phyloP scores from a whole-genome alignment of 2,797 vertebrate genomes.

The Bradypodion pumilum region DNA sequence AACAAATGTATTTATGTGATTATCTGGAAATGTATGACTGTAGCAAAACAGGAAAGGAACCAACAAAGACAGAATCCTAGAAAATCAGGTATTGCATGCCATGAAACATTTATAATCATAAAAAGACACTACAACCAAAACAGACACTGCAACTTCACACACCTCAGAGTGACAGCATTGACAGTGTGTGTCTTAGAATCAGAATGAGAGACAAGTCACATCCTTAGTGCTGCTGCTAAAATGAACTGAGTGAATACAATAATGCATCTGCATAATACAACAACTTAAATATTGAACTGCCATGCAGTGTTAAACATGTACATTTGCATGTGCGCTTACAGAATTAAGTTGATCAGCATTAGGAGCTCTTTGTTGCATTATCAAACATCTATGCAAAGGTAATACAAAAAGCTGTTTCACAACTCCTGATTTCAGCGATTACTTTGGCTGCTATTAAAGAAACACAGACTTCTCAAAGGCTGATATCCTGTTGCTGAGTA shows the following conservation, averaged over 20 bases:
- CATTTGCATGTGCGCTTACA: neutral
- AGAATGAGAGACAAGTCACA: neutral
- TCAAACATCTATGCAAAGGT: neutral
- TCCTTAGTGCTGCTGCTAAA: neutral
- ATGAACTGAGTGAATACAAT: neutral
- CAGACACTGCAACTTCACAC: neutral
- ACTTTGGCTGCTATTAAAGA: neutral
- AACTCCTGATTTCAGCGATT: neutral
- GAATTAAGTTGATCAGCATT: neutral
- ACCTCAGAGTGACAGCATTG: neutral
- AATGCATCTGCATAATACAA: neutral
- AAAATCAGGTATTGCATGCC: slow-evolving; percentile 18
- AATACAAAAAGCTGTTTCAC: neutral
- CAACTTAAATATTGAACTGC: neutral
- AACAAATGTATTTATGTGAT: slow-evolving; percentile 26
- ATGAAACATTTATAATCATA: slow-evolving; percentile 34
- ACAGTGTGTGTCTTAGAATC: neutral
- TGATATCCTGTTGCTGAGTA: neutral
- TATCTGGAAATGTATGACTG: slow-evolving; percentile 24
- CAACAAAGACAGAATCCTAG: slow-evolving; percentile 22
- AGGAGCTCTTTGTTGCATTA: too few relatives aligned
- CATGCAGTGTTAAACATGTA: neutral
- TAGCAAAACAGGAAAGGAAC: neutral
- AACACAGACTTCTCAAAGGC: neutral
- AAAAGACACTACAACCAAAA: slow-evolving; percentile 17